Conservation (phyloP, 2,888 invertebrate genomes). For the Operophtera brumata region DNA sequence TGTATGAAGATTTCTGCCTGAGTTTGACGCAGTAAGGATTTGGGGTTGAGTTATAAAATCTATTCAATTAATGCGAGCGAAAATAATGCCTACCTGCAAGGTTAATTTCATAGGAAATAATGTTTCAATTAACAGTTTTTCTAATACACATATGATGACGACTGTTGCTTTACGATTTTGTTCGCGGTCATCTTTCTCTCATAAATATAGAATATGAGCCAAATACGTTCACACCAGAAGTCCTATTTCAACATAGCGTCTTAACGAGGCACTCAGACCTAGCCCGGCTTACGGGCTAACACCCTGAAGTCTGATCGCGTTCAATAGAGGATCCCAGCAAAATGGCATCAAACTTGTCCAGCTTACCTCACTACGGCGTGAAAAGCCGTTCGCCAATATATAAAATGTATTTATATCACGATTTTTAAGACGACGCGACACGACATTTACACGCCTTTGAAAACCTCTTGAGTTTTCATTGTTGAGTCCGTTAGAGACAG, state of each 20-base stretch:
- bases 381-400: slow-evolving; percentile 18
- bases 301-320: slow-evolving; percentile 17
- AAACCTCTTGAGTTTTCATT: not conserved
- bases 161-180: too few species aligned
- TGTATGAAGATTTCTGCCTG: too few species aligned
- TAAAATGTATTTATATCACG: slow-evolving; percentile 9
- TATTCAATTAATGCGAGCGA: too few species aligned
- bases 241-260: not conserved
- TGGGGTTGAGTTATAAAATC: too few species aligned
- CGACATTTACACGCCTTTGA: not conserved
- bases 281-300: slow-evolving; percentile 9
- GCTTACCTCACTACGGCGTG: slow-evolving; percentile 20
- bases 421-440: slow-evolving; percentile 1
- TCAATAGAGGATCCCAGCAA: slow-evolving; percentile 13
- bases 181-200: too few species aligned
- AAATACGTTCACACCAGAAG: not conserved
- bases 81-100: too few species aligned
- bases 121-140: too few species aligned
- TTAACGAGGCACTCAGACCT: slow-evolving; percentile 8
- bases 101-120: too few species aligned
- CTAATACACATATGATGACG: too few species aligned
- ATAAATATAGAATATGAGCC: not conserved
- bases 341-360: slow-evolving; percentile 22
- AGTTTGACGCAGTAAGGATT: too few species aligned
- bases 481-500: too few species aligned